phyloP scores from a whole-genome alignment of 2,888 invertebrate species.

The Hoplodrina blanda region DNA sequence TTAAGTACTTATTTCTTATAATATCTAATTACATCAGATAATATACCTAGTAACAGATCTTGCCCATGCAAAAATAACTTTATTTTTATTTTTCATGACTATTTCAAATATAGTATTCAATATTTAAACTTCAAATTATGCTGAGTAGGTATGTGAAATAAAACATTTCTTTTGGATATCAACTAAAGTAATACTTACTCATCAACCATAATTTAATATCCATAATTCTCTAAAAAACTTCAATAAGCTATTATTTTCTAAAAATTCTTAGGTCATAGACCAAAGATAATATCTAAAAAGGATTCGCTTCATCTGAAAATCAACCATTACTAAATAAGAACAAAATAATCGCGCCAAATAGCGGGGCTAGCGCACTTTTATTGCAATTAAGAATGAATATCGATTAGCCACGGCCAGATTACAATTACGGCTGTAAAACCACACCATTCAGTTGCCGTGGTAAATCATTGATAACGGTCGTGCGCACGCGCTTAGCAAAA shows the following conservation, averaged over 20 bases:
- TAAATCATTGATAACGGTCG: slow-evolving; percentile 75
- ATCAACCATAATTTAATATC: neutral
- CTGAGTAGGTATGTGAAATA: neutral
- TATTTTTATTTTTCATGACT: neutral
- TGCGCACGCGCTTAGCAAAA: slow-evolving; percentile 57
- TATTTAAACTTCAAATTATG: no score
- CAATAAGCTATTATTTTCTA: neutral
- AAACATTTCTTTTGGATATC: neutral
- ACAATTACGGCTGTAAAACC: slow-evolving; percentile 67
- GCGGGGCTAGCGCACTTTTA: slow-evolving; percentile 42
- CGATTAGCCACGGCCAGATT: slow-evolving; percentile 72
- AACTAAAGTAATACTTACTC: neutral
- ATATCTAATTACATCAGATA: no score
- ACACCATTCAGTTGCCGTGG: slow-evolving; percentile 67
- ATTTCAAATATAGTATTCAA: neutral
- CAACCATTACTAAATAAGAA: slow-evolving; percentile 30
- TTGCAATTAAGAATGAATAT: slow-evolving; percentile 65
- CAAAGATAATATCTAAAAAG: slow-evolving; percentile 11
- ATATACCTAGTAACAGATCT: neutral
- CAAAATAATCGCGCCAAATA: slow-evolving; percentile 49
- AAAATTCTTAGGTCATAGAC: slow-evolving; percentile 1
- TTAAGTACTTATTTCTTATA: neutral
- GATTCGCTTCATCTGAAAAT: slow-evolving; percentile 12
- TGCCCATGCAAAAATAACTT: accelerated
- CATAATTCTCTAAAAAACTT: no score